A percentile compares a stretch with the other conserved stretches of the same genome.
These are phyloP conservation scores for Latheticus oryzae DNA, from an alignment of 2,888 invertebrate genomes.

Conservation along the genomic window DNA sequence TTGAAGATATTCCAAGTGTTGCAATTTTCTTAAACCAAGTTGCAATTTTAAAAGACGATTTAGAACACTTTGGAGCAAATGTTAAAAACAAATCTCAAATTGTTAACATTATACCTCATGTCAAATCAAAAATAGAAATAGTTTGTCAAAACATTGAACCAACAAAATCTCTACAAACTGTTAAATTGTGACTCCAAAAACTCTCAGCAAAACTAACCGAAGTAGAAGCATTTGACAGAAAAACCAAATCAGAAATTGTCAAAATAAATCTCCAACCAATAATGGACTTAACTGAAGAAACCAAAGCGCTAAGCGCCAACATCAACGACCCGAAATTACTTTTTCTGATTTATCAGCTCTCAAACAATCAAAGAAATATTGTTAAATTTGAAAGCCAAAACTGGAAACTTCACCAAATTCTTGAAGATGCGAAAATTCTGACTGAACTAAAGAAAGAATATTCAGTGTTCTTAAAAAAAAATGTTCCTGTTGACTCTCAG, in stretches of 20 bases:
- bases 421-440: conserved; percentile 33
- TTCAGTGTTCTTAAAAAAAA: too few relatives aligned
- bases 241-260: conserved; percentile 30
- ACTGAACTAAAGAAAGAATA: too few relatives aligned
- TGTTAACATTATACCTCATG: conserved; percentile 30
- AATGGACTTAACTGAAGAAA: conserved; percentile 29
- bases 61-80: conserved; percentile 9
- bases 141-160: conserved; percentile 13
- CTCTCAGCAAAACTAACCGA: conserved; percentile 16
- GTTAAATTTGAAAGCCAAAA: conserved; percentile 33
- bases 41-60: too few relatives aligned
- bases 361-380: conserved; percentile 43
- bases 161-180: too few relatives aligned
- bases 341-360: too few relatives aligned
- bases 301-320: conserved; percentile 9
- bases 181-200: conserved; percentile 8
- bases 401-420: conserved; percentile 36
- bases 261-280: conserved; percentile 25
- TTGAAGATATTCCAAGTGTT: too few relatives aligned
- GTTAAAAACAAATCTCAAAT: conserved; percentile 37
- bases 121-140: conserved; percentile 38
- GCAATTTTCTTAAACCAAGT: too few relatives aligned
- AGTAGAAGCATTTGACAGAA: too few relatives aligned
- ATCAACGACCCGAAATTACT: conserved; percentile 5
- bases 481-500: too few relatives aligned